phyloP scores from a whole-genome alignment of 2,113 vertebrate species.

The Epinephelus lanceolatus region DNA sequence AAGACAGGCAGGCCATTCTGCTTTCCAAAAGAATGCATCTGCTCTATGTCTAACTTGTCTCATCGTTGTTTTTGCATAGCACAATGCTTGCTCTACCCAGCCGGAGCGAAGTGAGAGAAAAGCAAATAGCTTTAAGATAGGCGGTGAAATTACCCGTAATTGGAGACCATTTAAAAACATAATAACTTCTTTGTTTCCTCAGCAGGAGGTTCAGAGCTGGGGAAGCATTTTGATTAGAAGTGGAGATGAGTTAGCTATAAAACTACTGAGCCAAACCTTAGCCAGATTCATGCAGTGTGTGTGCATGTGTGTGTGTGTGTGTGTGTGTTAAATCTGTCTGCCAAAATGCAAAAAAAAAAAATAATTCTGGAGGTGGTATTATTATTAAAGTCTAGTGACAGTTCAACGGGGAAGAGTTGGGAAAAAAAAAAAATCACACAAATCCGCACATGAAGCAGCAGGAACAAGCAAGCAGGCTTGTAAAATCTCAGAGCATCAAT shows the following conservation, averaged over 20 bases:
- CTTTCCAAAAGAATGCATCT: conserved; percentile 58
- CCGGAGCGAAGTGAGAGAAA: conserved; percentile 70
- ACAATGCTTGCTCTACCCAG: conserved; percentile 58
- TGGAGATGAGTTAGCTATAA: conserved; percentile 78
- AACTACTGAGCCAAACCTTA: conserved; percentile 71
- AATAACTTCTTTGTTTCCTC: conserved; percentile 79
- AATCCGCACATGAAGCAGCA: conserved; percentile 42
- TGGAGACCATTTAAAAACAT: conserved; percentile 82
- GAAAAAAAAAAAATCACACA: conserved; percentile 28
- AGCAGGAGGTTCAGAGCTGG: conserved; percentile 62
- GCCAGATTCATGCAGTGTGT: conserved; percentile 43
- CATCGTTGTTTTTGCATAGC: conserved; percentile 57
- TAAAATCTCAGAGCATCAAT: conserved; percentile 56
- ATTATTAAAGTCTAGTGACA: conserved; percentile 56
- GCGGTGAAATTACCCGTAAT: conserved; percentile 80
- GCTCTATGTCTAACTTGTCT: conserved; percentile 60
- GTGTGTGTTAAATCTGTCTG: conserved; percentile 47
- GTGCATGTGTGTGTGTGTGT: conserved; percentile 9
- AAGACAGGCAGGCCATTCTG: conserved; percentile 28
- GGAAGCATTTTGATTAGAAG: conserved; percentile 79
- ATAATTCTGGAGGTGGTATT: conserved; percentile 44
- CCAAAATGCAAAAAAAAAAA: conserved; percentile 56
- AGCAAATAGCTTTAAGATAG: conserved; percentile 78
- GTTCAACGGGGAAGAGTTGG: conserved; percentile 37
- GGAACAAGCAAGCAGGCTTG: conserved; percentile 56